Conservation (phyloP, 2,888 invertebrate species). For the Linyphia triangularis region DNA sequence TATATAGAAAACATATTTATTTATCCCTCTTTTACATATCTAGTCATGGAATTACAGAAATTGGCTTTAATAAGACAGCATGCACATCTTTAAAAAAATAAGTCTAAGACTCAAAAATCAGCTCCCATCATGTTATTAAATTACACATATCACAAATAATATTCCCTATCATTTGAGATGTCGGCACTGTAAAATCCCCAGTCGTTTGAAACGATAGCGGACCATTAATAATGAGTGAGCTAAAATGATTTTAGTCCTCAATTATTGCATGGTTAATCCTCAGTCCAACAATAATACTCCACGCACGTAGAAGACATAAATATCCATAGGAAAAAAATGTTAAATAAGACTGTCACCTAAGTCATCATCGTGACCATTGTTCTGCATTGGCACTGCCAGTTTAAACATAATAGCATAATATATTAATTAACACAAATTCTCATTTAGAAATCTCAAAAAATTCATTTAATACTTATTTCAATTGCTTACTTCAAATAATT, state of each 20-base stretch:
- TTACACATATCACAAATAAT: background rate
- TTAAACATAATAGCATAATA: background rate
- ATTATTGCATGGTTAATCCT: no score
- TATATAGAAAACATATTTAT: constrained; percentile 44
- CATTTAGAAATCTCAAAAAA: no score
- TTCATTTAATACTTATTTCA: no score
- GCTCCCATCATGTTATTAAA: background rate
- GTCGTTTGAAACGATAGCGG: no score
- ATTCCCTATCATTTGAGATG: background rate
- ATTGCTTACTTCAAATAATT: no score
- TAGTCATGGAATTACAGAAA: constrained; percentile 12
- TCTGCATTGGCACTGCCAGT: background rate
- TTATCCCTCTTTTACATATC: constrained; percentile 6
- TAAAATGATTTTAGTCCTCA: no score
- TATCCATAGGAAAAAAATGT: no score
- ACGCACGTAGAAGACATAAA: no score
- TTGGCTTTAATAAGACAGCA: background rate
- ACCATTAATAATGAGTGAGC: no score
- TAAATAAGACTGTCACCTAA: constrained; percentile 3
- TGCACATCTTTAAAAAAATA: background rate
- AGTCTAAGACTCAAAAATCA: background rate
- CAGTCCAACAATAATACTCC: no score
- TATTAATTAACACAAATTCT: no score
- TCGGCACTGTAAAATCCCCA: no score
- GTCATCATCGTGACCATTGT: background rate